Conservation (phyloP, 2,797 vertebrate species). For the Taeniopygia guttata region DNA sequence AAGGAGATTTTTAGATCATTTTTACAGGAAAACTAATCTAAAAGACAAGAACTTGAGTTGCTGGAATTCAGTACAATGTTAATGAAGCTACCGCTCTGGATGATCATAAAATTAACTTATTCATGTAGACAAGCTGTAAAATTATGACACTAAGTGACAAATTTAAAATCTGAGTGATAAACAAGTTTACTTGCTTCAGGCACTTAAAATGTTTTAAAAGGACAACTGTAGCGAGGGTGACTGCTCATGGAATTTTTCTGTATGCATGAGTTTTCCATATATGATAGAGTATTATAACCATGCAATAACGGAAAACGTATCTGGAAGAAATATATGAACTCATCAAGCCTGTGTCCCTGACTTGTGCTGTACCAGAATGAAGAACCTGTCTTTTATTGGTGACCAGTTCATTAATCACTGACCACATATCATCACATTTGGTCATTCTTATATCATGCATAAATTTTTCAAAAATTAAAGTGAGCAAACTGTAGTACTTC, state of each 20-base stretch:
- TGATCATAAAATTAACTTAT: conserved; percentile 33
- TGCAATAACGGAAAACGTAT: not conserved
- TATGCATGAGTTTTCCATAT: not conserved
- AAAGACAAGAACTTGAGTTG: conserved; percentile 21
- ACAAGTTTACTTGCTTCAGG: conserved; percentile 21
- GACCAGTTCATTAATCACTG: not conserved
- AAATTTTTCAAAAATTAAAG: not conserved
- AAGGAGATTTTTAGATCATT: conserved; percentile 55
- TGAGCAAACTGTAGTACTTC: not conserved
- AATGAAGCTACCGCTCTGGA: conserved; percentile 3
- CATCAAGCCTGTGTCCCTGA: not conserved
- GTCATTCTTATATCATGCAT: not conserved
- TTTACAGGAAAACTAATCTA: conserved; percentile 37
- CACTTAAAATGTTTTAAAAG: conserved; percentile 1
- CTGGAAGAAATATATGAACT: not conserved
- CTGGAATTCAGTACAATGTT: conserved; percentile 48
- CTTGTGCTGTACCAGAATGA: not conserved
- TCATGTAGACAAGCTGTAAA: conserved; percentile 35
- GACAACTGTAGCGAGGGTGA: not conserved
- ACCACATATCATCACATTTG: not conserved
- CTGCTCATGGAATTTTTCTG: not conserved
- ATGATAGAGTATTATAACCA: not conserved
- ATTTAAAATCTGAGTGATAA: conserved; percentile 59
- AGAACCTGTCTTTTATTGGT: not conserved
- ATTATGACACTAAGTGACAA: conserved; percentile 5